Conservation (phyloP, 1,140 invertebrate genomes). For the Popillia japonica region DNA sequence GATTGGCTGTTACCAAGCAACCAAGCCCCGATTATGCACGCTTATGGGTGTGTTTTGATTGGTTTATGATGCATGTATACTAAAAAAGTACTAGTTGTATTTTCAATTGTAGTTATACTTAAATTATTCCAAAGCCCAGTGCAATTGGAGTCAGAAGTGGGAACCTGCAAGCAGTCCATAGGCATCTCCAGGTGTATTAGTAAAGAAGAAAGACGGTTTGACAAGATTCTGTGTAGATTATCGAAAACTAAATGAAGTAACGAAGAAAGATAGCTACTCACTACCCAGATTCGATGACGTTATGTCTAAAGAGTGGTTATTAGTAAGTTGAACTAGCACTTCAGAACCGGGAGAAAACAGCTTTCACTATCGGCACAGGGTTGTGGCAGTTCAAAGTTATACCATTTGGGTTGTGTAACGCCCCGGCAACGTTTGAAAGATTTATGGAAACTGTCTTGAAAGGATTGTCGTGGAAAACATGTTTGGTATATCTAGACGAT, state of each 20-base stretch:
- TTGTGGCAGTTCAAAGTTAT: neutral
- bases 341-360: too few relatives aligned
- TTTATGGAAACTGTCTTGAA: neutral
- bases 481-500: neutral
- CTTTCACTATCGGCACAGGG: too few relatives aligned
- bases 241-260: constrained; percentile 59
- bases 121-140: too few relatives aligned
- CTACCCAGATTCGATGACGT: constrained; percentile 59
- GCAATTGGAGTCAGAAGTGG: too few relatives aligned
- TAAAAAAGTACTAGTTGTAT: too few relatives aligned
- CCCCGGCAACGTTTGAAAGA: neutral
- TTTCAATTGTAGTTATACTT: too few relatives aligned
- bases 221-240: constrained; percentile 54
- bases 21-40: too few relatives aligned
- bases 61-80: too few relatives aligned
- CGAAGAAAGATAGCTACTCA: constrained; percentile 59
- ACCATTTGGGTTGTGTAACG: neutral
- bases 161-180: constrained; percentile 46
- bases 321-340: constrained; percentile 1
- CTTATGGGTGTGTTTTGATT: too few relatives aligned
- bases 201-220: constrained; percentile 17
- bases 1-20: too few relatives aligned
- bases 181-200: constrained; percentile 11
- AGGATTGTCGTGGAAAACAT: neutral
- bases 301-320: constrained; percentile 50